These are phyloP conservation scores for Philaethria dido DNA, from an alignment of 2,888 invertebrate species.

Conservation along the genomic window DNA sequence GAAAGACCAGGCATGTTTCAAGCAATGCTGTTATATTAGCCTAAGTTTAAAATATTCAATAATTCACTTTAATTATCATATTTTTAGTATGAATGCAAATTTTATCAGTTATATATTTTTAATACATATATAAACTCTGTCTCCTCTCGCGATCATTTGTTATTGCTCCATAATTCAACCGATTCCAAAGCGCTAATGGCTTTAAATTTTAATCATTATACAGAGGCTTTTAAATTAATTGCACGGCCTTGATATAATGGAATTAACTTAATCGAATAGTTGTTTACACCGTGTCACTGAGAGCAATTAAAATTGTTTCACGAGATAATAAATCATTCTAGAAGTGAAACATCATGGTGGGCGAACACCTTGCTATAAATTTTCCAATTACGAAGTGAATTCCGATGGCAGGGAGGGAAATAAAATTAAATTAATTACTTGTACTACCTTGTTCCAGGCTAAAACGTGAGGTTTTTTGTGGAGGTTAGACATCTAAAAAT, in stretches of 20 bases:
- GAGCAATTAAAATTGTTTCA: conserved; percentile 83
- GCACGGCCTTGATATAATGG: conserved; percentile 69
- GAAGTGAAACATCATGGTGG: conserved; percentile 80
- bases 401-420: conserved; percentile 66
- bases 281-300: conserved; percentile 82
- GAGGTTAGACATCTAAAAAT: not conserved
- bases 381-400: conserved; percentile 79
- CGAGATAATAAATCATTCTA: conserved; percentile 80
- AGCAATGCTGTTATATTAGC: not conserved
- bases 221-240: conserved; percentile 76
- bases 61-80: not conserved
- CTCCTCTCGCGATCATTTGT: conserved; percentile 21
- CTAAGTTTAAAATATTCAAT: not conserved
- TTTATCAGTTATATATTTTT: not conserved
- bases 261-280: conserved; percentile 84
- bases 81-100: not conserved
- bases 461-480: not conserved
- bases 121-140: not conserved
- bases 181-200: conserved; percentile 41
- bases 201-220: conserved; percentile 47
- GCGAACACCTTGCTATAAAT: conserved; percentile 82
- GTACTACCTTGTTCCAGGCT: conserved; percentile 35
- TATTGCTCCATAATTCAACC: conserved; percentile 35
- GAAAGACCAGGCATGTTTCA: not conserved
- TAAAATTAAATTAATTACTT: conserved; percentile 77